These are phyloP conservation scores for Drosophila nannoptera DNA, from an alignment of 1,140 invertebrate species.

Conservation along the genomic window DNA sequence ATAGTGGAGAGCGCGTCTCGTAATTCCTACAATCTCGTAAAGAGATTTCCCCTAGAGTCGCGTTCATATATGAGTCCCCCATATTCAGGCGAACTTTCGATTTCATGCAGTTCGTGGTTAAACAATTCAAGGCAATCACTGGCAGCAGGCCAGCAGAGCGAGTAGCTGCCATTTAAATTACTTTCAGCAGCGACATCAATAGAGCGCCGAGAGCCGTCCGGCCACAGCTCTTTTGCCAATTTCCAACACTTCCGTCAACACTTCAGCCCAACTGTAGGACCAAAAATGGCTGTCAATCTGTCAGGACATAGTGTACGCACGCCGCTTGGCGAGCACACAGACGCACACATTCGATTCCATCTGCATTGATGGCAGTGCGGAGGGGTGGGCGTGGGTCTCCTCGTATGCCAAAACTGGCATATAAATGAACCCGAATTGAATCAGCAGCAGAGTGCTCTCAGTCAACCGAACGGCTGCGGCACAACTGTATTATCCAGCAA, in stretches of 20 bases:
- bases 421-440: slow-evolving; percentile 63
- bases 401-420: slow-evolving; percentile 60
- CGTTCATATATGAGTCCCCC: not conserved
- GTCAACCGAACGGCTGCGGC: slow-evolving; percentile 31
- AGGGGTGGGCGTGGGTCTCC: slow-evolving; percentile 3
- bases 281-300: slow-evolving; percentile 74
- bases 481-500: slow-evolving; percentile 22
- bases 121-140: slow-evolving; percentile 68
- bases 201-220: slow-evolving; percentile 5
- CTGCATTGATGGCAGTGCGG: slow-evolving; percentile 9
- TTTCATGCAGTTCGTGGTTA: slow-evolving; percentile 44
- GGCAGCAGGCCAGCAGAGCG: slow-evolving; percentile 6
- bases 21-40: slow-evolving; percentile 66
- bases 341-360: slow-evolving; percentile 34
- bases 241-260: slow-evolving; percentile 73
- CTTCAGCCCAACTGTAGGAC: slow-evolving; percentile 55
- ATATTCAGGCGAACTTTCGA: slow-evolving; percentile 55
- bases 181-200: slow-evolving; percentile 41
- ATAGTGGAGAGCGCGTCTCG: slow-evolving; percentile 50
- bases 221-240: slow-evolving; percentile 66
- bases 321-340: slow-evolving; percentile 14
- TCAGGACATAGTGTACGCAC: slow-evolving; percentile 54
- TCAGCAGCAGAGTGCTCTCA: slow-evolving; percentile 58
- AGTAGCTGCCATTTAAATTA: slow-evolving; percentile 61
- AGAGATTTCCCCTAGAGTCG: slow-evolving; percentile 4